Evolutionary conservation across 2,113 vertebrate species (phyloP), one percentile per base, ranked within the genome.

Genomic region (Solea senegalensis): DNA sequence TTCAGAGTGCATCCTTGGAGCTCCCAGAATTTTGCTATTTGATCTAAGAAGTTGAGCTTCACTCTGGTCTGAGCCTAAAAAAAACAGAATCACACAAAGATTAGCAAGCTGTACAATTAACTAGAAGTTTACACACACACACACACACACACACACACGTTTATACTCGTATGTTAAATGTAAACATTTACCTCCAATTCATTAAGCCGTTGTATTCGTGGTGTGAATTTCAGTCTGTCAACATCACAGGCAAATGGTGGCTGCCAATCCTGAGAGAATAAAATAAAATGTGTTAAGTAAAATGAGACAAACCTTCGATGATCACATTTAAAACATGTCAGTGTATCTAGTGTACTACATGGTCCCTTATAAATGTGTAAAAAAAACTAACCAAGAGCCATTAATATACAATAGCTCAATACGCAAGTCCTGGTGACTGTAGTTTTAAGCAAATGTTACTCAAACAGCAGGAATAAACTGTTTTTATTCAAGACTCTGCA

Each of bases 1-100:
- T 99, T 99, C 88, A 99, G 82, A 0, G 97, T 95, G 73, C 96
- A 98, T 83, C 98, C 98, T 81, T 99, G 98, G 53, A 99, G 93
- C 78, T 99, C 97, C 98, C 98, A 99, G 88, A 99, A 99, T 86
- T 99, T 99, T 2, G 98, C 97, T 69, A 99, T 99, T 95, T 97
- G 97, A 91, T 99, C 98, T 90, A 99, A 88, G 86, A 99, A 99
- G 90, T 99, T 99, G 80, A 99, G 91, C 81, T 98, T 99, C 34
- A 99, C 98, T 75, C 98, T 96, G 59, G 97, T 99, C 68, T 99
- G 97, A 69, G 98, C 98, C 98, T 99, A 80, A 45, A 78, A 40
- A n/a, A 78, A 40, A n/a, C 7, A 58, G 0, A 10, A 49, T 13
- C 28, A 80, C 66, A 78, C 4, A 49, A 46, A 45, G 41, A 34